Conservation (phyloP, 2,888 invertebrate genomes). For the Adelphocoris suturalis region DNA sequence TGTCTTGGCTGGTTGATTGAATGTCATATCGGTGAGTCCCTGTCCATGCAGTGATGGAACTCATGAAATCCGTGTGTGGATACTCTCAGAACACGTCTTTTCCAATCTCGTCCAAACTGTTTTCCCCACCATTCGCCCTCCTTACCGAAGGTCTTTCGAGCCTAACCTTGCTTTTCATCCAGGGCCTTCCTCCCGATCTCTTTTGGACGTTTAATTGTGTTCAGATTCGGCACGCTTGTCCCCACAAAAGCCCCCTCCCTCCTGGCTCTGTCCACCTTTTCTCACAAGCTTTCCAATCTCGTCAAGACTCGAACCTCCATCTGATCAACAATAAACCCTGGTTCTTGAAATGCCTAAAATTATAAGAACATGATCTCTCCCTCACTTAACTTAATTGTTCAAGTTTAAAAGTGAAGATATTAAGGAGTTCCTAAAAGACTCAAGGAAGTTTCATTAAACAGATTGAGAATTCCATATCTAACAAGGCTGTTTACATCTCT, state of each 20-base stretch:
- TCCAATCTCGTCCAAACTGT: neutral
- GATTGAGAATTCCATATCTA: too few relatives aligned
- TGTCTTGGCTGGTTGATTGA: too few relatives aligned
- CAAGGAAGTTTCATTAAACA: too few relatives aligned
- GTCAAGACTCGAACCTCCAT: neutral
- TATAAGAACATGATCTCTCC: neutral
- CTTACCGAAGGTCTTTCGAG: neutral
- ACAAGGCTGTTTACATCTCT: too few relatives aligned
- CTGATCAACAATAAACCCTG: neutral
- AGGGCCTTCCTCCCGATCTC: slow-evolving; percentile 34
- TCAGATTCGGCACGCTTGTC: slow-evolving; percentile 50
- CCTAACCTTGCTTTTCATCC: slow-evolving; percentile 50
- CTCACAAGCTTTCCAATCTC: neutral
- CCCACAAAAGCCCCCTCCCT: slow-evolving; percentile 9
- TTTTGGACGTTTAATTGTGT: slow-evolving; percentile 48
- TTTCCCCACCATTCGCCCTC: neutral
- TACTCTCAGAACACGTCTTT: too few relatives aligned
- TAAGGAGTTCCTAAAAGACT: too few relatives aligned
- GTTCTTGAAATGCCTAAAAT: slow-evolving; percentile 42
- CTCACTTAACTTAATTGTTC: neutral
- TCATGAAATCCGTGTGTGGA: too few relatives aligned
- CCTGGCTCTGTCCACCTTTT: neutral
- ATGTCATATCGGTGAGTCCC: too few relatives aligned
- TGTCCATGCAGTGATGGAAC: too few relatives aligned
- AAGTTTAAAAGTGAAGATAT: too few relatives aligned